Conservation (phyloP, 1,140 invertebrate genomes). For the Diprion similis region DNA sequence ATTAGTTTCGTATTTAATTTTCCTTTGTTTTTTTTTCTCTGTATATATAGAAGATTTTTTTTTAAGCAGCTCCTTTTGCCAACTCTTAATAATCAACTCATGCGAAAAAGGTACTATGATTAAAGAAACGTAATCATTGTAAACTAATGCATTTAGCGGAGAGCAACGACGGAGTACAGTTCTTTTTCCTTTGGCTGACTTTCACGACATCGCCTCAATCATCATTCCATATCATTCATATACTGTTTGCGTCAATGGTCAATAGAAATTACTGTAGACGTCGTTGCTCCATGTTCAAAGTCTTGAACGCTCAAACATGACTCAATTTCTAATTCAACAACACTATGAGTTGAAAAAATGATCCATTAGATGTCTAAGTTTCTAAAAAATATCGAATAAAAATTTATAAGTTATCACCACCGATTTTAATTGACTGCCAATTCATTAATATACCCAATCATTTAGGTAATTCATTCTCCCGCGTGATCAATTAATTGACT, state of each 20-base stretch:
- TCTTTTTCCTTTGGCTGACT: constrained; percentile 39
- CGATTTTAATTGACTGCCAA: background rate
- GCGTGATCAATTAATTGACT: too few species aligned
- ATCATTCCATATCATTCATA: constrained; percentile 52
- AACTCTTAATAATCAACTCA: background rate
- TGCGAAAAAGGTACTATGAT: constrained; percentile 22
- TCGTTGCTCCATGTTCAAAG: constrained; percentile 29
- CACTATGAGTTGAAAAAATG: too few species aligned
- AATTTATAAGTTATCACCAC: background rate
- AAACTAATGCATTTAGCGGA: constrained; percentile 21
- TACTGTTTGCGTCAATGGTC: constrained; percentile 50
- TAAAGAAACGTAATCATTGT: constrained; percentile 34
- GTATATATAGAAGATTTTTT: constrained; percentile 10
- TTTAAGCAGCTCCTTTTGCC: background rate
- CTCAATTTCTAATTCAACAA: background rate
- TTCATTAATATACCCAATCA: too few species aligned
- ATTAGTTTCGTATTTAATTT: constrained; percentile 5
- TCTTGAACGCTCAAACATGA: background rate
- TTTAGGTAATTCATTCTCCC: too few species aligned
- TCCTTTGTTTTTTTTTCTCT: constrained; percentile 4
- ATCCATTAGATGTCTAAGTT: background rate
- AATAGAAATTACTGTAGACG: constrained; percentile 14
- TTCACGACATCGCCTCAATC: constrained; percentile 49
- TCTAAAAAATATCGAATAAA: background rate
- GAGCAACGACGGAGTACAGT: constrained; percentile 19